Evolutionary conservation across 2,113 vertebrate species (phyloP).

Genomic region (Saguinus midas): DNA sequence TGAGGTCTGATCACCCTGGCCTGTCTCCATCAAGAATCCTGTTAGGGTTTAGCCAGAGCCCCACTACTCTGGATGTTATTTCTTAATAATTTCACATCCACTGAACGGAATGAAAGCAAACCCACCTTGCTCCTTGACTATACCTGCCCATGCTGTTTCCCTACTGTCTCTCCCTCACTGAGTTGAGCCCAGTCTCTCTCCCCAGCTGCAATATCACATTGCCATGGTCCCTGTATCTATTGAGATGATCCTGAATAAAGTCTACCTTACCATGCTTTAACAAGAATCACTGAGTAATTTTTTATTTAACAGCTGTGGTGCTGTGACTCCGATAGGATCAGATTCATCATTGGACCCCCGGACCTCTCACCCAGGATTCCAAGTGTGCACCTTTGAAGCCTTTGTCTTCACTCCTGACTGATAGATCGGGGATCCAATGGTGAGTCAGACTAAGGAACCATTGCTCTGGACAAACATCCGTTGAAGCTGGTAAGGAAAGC

Average conservation of each 20-base stretch:
- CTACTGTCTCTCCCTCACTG: neutral
- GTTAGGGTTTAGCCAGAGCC: neutral
- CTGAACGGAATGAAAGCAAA: neutral
- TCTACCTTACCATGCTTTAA: slow-evolving; percentile 47
- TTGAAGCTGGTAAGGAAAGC: slow-evolving; percentile 61
- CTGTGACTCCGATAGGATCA: slow-evolving; percentile 47
- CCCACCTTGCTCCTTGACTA: neutral
- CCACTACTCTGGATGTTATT: neutral
- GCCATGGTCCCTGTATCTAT: neutral
- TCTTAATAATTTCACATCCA: slow-evolving; percentile 16
- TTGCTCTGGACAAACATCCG: slow-evolving; percentile 15
- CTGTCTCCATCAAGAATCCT: slow-evolving; percentile 2
- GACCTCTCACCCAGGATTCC: slow-evolving; percentile 65
- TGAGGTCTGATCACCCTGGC: neutral
- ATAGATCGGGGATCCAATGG: slow-evolving; percentile 70
- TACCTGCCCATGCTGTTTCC: neutral
- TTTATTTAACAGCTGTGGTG: slow-evolving; percentile 59
- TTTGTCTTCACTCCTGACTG: slow-evolving; percentile 74
- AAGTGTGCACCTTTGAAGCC: slow-evolving; percentile 61
- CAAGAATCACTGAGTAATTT: slow-evolving; percentile 47
- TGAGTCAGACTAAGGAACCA: slow-evolving; percentile 55
- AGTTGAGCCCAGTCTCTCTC: neutral
- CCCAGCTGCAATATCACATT: neutral
- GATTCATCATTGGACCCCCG: slow-evolving; percentile 68
- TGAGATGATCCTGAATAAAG: neutral